These are phyloP conservation scores for Pterostichus madidus DNA, from an alignment of 2,888 invertebrate species.

Conservation along the genomic window DNA sequence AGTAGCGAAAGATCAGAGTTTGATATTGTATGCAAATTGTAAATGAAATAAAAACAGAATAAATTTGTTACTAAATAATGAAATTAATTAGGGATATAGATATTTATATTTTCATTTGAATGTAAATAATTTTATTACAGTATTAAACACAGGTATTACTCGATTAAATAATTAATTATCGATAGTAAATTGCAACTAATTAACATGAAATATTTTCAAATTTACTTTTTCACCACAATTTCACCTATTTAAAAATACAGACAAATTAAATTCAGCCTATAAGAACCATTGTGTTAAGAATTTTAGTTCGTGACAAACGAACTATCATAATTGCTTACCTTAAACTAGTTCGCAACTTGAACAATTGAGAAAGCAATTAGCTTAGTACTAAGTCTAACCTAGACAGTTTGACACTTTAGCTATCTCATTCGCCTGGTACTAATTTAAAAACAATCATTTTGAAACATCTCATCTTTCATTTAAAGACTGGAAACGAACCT, in stretches of 20 bases:
- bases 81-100: conserved; percentile 57
- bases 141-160: conserved; percentile 52
- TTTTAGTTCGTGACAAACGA: no score
- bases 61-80: conserved; percentile 54
- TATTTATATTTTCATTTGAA: conserved; percentile 59
- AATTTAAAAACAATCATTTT: neutral
- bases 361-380: conserved; percentile 28
- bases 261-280: neutral
- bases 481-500: neutral
- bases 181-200: conserved; percentile 54
- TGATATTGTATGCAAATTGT: conserved; percentile 51
- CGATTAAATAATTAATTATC: conserved; percentile 56
- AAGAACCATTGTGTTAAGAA: no score
- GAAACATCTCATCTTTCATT: neutral
- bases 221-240: conserved; percentile 45
- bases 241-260: neutral
- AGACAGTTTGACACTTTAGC: conserved; percentile 35
- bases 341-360: conserved; percentile 1
- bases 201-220: conserved; percentile 51
- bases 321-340: conserved; percentile 6
- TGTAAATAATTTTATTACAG: conserved; percentile 59
- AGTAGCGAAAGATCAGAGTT: conserved; percentile 37
- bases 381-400: no score
- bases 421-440: neutral
- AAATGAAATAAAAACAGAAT: conserved; percentile 57